Evolutionary conservation across 2,797 vertebrate species (phyloP).

Genomic region (Molossus alvarezi): DNA sequence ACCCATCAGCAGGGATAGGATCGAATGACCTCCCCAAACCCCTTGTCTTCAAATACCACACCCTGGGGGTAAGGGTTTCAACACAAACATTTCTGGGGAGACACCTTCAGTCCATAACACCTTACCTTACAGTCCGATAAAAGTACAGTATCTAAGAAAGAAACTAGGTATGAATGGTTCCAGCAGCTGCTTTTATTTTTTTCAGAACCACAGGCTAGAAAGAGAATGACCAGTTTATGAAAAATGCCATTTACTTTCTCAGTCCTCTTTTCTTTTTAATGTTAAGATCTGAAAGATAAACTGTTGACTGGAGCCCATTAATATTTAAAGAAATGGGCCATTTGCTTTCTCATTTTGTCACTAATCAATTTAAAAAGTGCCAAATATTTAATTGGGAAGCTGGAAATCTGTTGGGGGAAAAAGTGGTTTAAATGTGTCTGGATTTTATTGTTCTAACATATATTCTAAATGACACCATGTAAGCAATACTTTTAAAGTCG

Average conservation of each 20-base stretch:
- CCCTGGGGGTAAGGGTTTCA: background rate
- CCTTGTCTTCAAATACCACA: no score
- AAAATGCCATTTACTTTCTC: background rate
- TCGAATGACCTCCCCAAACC: background rate
- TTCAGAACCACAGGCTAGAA: background rate
- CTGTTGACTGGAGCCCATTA: background rate
- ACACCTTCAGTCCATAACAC: background rate
- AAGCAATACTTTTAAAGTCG: no score
- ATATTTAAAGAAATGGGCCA: background rate
- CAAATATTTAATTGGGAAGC: background rate
- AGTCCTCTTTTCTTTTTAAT: background rate
- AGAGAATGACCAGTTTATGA: background rate
- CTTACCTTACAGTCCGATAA: background rate
- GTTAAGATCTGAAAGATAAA: slow-evolving; percentile 13
- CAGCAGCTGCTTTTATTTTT: background rate
- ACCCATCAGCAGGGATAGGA: no score
- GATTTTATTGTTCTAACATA: no score
- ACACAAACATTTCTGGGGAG: background rate
- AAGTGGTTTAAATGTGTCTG: no score
- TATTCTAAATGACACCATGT: no score
- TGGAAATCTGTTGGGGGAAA: no score
- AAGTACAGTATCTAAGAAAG: background rate
- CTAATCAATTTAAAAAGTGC: background rate
- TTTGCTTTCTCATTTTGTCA: background rate
- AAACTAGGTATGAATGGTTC: background rate